Base-by-base conservation (phyloP, 92 coral and sea anemone species). In the Palythoa caribaeorum region DNA sequence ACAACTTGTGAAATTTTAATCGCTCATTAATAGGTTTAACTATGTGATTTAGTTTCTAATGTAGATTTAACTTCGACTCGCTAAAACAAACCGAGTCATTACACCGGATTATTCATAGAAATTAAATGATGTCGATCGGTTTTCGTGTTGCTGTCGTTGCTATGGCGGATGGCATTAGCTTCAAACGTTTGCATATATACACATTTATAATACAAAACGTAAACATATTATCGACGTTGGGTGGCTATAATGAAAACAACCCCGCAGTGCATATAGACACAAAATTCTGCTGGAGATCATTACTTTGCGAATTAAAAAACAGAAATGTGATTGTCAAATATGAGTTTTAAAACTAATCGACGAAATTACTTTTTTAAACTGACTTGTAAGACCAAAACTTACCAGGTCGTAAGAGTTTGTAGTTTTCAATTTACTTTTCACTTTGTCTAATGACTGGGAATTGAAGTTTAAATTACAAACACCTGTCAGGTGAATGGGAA, bases 171-270 rank as follows among this genome's bases (percentile, higher is more conserved):
- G 38, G 7, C 86, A 81, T 2, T 76, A 81, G 20, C 3, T 3
- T 44, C 12, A 74, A 81, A 48, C 59, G 19, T 35, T 48, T 9
- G n/a, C 38, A 66, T 74, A 28, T 28, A 28, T 28, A 44, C 70
- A 63, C 21, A n/a, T n/a, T 17, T 70, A 15, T 19, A 65, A n/a
- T 78, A 15, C 28, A 16, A 50, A 60, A 6, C 60, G 35, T 81
- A 65, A 47, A 81, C 66, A 65, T 65, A 65, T 81, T 51, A 81
- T 63, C 60, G 38, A 74, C 38, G 2, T 81, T n/a, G 14, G 37
- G 37, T 9, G 66, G 57, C 59, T 66, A 38, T n/a, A 81, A 71
- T 44, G 62, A 81, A 81, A 81, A 81, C 86, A 81, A 66, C 13
- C 44, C 38, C 50, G 48, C 40, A 65, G 39, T 69, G 39, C 15